Percentiles rank a stretch among this genome's conserved stretches.
Conservation (phyloP, 2,888 invertebrate species). For the Callyntrura sp. region DNA sequence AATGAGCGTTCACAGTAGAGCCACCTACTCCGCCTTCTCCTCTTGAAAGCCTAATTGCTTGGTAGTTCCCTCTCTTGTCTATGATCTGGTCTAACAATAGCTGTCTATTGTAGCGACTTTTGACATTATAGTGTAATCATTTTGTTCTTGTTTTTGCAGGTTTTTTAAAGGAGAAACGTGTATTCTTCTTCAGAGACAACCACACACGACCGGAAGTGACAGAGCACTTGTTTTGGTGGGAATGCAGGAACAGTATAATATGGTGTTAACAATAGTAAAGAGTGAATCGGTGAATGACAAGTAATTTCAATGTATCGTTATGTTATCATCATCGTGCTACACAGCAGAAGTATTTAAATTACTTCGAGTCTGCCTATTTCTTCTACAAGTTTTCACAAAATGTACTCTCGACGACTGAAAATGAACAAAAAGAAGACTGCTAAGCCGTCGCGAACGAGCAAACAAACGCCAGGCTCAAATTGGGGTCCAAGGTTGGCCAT, state of each 20-base stretch:
- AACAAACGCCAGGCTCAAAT: conserved; percentile 75
- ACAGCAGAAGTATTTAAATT: conserved; percentile 9
- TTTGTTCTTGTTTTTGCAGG: conserved; percentile 18
- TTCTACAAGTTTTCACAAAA: conserved; percentile 52
- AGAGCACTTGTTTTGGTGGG: neutral
- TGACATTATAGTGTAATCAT: neutral
- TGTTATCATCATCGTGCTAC: neutral
- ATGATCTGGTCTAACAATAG: neutral
- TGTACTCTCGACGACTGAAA: conserved; percentile 82
- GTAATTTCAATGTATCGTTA: conserved; percentile 47
- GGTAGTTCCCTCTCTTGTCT: no score
- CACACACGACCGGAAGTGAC: conserved; percentile 29
- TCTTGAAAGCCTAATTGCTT: no score
- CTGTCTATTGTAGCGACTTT: neutral
- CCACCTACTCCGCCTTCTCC: no score
- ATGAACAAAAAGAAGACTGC: conserved; percentile 77
- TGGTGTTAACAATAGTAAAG: neutral
- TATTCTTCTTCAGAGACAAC: neutral
- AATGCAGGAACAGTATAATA: neutral
- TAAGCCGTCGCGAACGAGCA: conserved; percentile 59
- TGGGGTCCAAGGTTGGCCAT: conserved; percentile 83
- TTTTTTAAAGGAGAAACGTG: conserved; percentile 6
- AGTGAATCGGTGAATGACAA: no score
- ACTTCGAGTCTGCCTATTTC: neutral
- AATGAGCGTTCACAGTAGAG: conserved; percentile 36